phyloP scores from a whole-genome alignment of 2,113 vertebrate genomes.

The Heterotilapia buettikoferi region DNA sequence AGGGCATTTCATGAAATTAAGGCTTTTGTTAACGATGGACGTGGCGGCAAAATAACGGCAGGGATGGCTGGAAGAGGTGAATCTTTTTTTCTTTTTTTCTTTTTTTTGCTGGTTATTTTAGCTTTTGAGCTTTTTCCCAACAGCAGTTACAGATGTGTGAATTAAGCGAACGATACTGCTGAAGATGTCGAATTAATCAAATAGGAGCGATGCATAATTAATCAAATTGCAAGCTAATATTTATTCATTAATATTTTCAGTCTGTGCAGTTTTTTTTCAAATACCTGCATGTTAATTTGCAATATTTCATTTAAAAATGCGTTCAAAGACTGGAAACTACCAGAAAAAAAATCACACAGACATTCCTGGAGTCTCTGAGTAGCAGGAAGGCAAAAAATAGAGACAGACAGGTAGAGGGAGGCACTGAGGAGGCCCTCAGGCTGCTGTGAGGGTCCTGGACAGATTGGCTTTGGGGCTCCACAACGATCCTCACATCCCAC shows the following conservation, averaged over 20 bases:
- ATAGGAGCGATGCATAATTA: not conserved
- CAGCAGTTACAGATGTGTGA: not conserved
- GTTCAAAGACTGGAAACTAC: not conserved
- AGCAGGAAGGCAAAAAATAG: conserved; percentile 12
- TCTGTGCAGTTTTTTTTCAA: not conserved
- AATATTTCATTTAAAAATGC: not conserved
- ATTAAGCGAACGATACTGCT: not conserved
- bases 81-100: not conserved
- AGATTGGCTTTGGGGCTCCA: conserved; percentile 43
- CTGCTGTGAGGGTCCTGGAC: conserved; percentile 30
- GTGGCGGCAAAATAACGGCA: not conserved
- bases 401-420: conserved; percentile 35
- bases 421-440: conserved; percentile 44
- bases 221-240: not conserved
- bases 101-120: not conserved
- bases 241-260: not conserved
- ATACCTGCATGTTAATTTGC: not conserved
- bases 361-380: conserved; percentile 8
- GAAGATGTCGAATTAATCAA: not conserved
- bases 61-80: not conserved
- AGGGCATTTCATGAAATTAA: conserved; percentile 17
- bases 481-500: conserved; percentile 43
- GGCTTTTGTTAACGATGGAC: not conserved
- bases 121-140: not conserved
- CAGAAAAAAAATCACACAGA: not conserved